Conservation (phyloP, 64 coral and sea anemone genomes). For the Astreopora myriophthalma region DNA sequence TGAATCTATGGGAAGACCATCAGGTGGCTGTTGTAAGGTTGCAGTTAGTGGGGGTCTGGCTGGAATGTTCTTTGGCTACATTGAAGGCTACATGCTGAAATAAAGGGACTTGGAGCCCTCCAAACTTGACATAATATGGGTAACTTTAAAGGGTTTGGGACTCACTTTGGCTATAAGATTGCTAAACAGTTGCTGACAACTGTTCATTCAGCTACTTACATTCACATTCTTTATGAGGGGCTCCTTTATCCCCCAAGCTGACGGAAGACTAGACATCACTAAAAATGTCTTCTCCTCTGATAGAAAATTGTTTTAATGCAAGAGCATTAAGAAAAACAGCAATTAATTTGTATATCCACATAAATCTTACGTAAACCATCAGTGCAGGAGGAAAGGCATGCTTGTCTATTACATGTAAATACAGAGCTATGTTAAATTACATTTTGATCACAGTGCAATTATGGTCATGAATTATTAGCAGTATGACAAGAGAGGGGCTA, state of each 20-base stretch:
- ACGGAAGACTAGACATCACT: neutral
- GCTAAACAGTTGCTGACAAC: neutral
- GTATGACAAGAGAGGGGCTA: too few species aligned
- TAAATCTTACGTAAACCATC: too few species aligned
- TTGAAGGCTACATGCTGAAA: neutral
- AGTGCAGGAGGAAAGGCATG: too few species aligned
- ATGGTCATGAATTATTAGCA: too few species aligned
- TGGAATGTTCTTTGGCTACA: too few species aligned
- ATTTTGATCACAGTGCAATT: too few species aligned
- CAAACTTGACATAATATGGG: neutral
- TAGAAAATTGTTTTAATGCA: neutral
- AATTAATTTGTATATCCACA: too few species aligned
- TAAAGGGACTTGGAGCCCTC: neutral
- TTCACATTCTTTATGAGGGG: neutral
- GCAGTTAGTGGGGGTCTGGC: too few species aligned
- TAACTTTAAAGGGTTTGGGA: neutral
- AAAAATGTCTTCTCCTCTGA: neutral
- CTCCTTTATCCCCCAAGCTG: neutral
- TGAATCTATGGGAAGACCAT: too few species aligned
- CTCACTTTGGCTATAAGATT: neutral
- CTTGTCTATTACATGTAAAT: neutral
- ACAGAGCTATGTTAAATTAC: too few species aligned
- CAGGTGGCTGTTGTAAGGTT: too few species aligned
- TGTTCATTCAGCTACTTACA: neutral
- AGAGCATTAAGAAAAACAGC: neutral